phyloP scores from a whole-genome alignment of 2,113 vertebrate genomes.

The Corvus hawaiiensis region DNA sequence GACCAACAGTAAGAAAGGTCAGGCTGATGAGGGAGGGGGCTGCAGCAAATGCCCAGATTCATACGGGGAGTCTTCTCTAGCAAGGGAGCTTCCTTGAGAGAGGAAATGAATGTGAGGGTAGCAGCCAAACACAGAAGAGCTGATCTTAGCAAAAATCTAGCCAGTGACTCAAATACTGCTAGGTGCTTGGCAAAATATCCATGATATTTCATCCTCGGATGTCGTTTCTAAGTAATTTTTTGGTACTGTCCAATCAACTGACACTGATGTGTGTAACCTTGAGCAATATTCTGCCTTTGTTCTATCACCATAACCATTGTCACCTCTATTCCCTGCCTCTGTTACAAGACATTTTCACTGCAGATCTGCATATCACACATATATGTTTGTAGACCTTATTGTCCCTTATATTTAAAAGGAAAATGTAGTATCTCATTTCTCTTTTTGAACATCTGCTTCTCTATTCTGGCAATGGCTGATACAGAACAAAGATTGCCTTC shows the following conservation, averaged over 20 bases:
- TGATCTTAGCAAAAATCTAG: neutral
- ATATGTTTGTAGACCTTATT: neutral
- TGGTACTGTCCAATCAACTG: neutral
- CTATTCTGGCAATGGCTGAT: neutral
- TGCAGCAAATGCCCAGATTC: neutral
- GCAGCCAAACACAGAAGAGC: fast-evolving
- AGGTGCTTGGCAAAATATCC: neutral
- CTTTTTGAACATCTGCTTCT: neutral
- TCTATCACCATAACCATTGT: neutral
- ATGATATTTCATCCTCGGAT: neutral
- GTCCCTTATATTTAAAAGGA: neutral
- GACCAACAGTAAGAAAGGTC: neutral
- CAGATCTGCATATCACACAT: neutral
- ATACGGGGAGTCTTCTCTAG: neutral
- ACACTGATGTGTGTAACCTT: neutral
- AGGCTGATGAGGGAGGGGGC: neutral
- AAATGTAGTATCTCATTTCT: neutral
- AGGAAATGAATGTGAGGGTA: neutral
- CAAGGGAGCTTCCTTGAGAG: neutral
- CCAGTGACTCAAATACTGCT: neutral
- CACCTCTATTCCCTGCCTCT: neutral
- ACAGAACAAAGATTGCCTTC: slow-evolving; percentile 1
- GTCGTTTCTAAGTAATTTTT: neutral
- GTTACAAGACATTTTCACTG: neutral
- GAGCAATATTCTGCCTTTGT: neutral